phyloP scores from a whole-genome alignment of 2,888 invertebrate species.

The Caenorhabditis sp. region DNA sequence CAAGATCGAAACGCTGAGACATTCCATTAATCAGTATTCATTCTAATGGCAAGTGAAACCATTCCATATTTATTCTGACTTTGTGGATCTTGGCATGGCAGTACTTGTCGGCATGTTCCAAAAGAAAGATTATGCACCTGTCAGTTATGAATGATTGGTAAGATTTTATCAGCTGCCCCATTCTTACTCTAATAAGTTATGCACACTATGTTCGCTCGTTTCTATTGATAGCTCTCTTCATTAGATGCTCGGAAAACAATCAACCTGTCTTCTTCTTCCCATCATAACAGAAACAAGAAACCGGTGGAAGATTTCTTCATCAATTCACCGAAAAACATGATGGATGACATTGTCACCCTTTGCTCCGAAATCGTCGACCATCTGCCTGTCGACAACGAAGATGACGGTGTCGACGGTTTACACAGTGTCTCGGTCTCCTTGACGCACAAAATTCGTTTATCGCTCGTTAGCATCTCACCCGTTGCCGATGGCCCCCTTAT shows the following conservation, averaged over 20 bases:
- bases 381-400: constrained; percentile 48
- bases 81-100: background rate
- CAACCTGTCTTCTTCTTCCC: background rate
- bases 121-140: constrained; percentile 14
- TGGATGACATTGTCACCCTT: constrained; percentile 55
- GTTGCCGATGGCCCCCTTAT: constrained; percentile 57
- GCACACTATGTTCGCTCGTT: background rate
- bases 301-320: background rate
- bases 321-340: constrained; percentile 45
- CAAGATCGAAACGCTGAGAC: constrained; percentile 1
- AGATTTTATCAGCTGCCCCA: constrained; percentile 16
- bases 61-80: background rate
- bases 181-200: background rate
- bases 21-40: constrained; percentile 8
- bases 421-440: constrained; percentile 56
- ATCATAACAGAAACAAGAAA: background rate
- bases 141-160: background rate
- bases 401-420: constrained; percentile 39
- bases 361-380: constrained; percentile 55
- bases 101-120: constrained; percentile 8
- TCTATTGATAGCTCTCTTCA: background rate
- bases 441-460: constrained; percentile 63
- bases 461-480: constrained; percentile 58
- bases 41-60: background rate
- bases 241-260: background rate